Evolutionary conservation across 2,797 vertebrate species (phyloP).

Genomic region (Phalloptychus januarius): DNA sequence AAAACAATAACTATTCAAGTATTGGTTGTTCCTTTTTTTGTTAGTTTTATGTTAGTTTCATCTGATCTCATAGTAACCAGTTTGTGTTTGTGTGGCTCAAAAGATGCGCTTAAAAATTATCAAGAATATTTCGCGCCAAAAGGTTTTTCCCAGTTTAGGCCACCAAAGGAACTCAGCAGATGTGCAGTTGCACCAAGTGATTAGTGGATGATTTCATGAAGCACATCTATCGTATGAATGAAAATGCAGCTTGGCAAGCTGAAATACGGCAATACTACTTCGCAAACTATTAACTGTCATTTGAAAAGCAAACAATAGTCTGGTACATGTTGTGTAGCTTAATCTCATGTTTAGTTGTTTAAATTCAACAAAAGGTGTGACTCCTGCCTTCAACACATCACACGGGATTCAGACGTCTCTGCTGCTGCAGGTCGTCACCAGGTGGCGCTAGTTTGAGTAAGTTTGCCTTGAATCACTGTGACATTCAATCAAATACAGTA

Average conservation of each 20-base stretch:
- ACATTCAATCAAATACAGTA: conserved; percentile 3
- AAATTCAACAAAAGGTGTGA: neutral
- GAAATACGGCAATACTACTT: too few species aligned
- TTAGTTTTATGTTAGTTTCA: too few species aligned
- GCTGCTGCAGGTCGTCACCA: conserved; percentile 27
- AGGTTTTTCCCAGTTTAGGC: neutral
- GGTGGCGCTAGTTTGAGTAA: conserved; percentile 15
- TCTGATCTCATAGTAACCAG: neutral
- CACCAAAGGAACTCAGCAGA: neutral
- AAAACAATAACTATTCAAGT: too few species aligned
- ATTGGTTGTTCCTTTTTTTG: too few species aligned
- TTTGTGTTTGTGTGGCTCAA: neutral
- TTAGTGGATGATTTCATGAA: too few species aligned
- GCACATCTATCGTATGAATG: too few species aligned
- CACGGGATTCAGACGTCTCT: neutral
- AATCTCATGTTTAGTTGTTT: neutral
- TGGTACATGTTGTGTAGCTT: neutral
- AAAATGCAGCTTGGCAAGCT: too few species aligned
- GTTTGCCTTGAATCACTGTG: conserved; percentile 5
- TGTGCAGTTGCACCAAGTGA: too few species aligned
- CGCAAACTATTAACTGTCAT: too few species aligned
- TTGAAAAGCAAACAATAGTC: too few species aligned
- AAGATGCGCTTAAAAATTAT: neutral
- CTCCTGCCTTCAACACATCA: neutral
- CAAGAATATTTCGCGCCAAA: neutral